Percentiles rank a stretch among this genome's conserved stretches.
Conservation (phyloP, 2,797 vertebrate genomes). For the Prionace glauca region DNA sequence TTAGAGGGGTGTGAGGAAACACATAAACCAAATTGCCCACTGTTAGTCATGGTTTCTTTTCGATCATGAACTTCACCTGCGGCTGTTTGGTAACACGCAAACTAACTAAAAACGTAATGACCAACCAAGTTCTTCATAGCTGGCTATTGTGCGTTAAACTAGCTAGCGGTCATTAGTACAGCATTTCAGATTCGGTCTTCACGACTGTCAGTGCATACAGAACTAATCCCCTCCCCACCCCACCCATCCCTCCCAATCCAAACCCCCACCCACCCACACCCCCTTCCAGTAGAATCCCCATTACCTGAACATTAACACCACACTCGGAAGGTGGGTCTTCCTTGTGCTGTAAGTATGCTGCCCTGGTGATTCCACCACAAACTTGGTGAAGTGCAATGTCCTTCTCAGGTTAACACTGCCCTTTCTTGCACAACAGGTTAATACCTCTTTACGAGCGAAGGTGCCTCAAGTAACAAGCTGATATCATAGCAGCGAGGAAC, state of each 20-base stretch:
- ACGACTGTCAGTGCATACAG: conserved; percentile 27
- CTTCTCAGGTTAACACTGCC: neutral
- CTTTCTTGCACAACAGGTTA: neutral
- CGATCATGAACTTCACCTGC: neutral
- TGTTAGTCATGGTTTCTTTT: neutral
- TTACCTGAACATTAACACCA: conserved; percentile 33
- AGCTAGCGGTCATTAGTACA: conserved; percentile 5
- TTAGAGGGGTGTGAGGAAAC: neutral
- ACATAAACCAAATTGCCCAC: neutral
- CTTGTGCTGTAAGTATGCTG: conserved; percentile 1
- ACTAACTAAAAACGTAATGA: neutral
- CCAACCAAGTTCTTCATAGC: neutral
- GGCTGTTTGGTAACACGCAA: neutral
- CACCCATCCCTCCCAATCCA: neutral
- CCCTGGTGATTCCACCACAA: neutral
- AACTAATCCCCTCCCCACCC: neutral
- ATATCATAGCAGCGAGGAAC: conserved; percentile 23
- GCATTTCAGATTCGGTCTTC: conserved; percentile 17
- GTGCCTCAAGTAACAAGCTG: conserved; percentile 10
- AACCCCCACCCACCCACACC: neutral
- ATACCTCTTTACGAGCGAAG: neutral
- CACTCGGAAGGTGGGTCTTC: neutral
- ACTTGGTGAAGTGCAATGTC: conserved; percentile 2
- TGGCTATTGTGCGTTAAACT: neutral
- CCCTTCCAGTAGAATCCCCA: conserved; percentile 29